Conservation (phyloP, 2,113 vertebrate species). For the Chrysemys picta region DNA sequence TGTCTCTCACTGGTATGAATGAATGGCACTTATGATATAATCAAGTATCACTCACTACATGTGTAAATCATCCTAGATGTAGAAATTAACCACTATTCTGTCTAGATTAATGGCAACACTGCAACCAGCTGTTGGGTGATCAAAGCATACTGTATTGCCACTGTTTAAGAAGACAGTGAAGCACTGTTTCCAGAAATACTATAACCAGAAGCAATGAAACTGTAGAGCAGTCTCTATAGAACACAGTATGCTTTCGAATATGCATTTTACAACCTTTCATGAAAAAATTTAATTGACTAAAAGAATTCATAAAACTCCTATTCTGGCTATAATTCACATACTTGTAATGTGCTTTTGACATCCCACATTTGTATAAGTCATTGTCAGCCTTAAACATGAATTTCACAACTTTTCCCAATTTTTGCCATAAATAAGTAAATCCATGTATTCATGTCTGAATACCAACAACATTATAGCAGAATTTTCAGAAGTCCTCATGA, state of each 20-base stretch:
- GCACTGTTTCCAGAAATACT: rapidly evolving
- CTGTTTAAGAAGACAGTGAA: neutral
- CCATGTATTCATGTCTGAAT: too few species aligned
- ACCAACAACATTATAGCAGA: too few species aligned
- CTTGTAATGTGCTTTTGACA: rapidly evolving
- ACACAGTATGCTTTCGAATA: neutral
- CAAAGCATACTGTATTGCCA: neutral
- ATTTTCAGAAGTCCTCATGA: too few species aligned
- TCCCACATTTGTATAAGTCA: neutral
- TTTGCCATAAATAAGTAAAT: neutral
- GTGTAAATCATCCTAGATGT: neutral
- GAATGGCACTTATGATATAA: neutral
- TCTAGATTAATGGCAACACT: rapidly evolving
- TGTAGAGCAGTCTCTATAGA: neutral
- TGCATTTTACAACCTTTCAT: neutral
- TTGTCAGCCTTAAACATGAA: neutral
- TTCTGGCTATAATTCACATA: neutral
- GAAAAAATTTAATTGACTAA: neutral
- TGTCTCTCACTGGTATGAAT: neutral
- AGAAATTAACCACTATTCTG: neutral
- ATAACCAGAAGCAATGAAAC: neutral
- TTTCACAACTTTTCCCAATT: constrained; percentile 45
- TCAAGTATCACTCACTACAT: neutral
- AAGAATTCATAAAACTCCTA: neutral
- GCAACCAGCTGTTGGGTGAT: neutral